A percentile compares a stretch with the other conserved stretches of the same genome.
Conservation (phyloP, 2,888 invertebrate genomes). For the Micoletzkya japonica region DNA sequence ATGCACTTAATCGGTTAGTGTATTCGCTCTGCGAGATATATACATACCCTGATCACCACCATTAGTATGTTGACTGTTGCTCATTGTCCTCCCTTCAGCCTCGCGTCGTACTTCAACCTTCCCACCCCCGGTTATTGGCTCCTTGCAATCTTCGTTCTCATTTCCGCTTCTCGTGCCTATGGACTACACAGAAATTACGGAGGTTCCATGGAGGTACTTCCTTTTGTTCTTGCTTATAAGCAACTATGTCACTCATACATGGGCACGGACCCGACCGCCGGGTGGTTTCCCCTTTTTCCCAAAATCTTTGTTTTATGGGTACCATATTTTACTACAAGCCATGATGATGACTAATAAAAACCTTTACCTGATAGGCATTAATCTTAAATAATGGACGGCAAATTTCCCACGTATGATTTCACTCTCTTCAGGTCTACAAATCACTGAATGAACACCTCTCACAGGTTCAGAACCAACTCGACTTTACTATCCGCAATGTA, state of each 20-base stretch:
- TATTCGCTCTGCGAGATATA: neutral
- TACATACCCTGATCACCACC: neutral
- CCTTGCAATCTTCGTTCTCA: constrained; percentile 39
- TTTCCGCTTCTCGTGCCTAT: constrained; percentile 47
- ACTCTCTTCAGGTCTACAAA: constrained; percentile 33
- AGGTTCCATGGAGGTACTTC: constrained; percentile 86
- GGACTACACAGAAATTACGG: constrained; percentile 72
- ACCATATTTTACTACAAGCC: too few relatives aligned
- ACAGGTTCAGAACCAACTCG: constrained; percentile 20
- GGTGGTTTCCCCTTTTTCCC: neutral
- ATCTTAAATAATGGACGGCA: neutral
- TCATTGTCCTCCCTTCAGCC: constrained; percentile 13
- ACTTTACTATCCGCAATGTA: constrained; percentile 33
- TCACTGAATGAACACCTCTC: constrained; percentile 30
- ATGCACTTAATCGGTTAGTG: constrained; percentile 55
- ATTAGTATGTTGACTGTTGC: neutral
- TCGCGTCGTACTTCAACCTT: constrained; percentile 6
- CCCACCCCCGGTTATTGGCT: constrained; percentile 29
- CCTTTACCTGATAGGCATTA: too few relatives aligned
- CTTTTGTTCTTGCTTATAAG: too few relatives aligned
- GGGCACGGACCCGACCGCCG: too few relatives aligned
- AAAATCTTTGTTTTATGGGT: too few relatives aligned
- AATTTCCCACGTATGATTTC: neutral
- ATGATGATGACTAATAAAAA: neutral
- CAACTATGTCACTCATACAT: neutral